Evolutionary conservation across 2,113 vertebrate species (phyloP).

Genomic region (Rhinolophus sinicus): DNA sequence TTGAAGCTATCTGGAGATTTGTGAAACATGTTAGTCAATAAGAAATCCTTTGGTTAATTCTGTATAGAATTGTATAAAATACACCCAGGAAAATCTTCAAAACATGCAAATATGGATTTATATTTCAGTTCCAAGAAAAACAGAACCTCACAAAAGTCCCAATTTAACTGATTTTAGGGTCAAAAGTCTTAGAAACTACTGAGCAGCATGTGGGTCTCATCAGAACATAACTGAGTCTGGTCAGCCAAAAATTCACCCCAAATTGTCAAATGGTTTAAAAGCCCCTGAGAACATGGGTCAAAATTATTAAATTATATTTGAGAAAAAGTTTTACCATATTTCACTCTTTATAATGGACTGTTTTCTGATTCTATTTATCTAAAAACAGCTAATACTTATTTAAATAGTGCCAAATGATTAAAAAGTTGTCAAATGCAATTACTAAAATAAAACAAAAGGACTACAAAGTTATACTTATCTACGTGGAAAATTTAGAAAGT

Average conservation of each 20-base stretch:
- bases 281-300: background rate
- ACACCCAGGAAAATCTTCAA: background rate
- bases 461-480: background rate
- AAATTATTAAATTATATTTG: constrained; percentile 13
- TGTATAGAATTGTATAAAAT: background rate
- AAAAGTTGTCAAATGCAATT: background rate
- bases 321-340: background rate
- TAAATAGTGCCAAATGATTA: background rate
- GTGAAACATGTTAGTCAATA: background rate
- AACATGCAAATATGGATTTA: constrained; percentile 31
- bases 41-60: background rate
- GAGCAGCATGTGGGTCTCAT: constrained; percentile 8
- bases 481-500: background rate
- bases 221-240: background rate
- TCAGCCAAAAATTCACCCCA: constrained; percentile 12
- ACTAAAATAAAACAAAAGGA: constrained; percentile 18
- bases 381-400: constrained; percentile 26
- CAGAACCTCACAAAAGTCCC: background rate
- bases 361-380: constrained; percentile 41
- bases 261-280: constrained; percentile 32
- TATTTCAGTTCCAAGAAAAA: constrained; percentile 54
- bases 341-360: background rate
- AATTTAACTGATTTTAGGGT: constrained; percentile 36
- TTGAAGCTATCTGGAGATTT: background rate
- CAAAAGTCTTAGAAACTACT: constrained; percentile 47